Percentiles rank a stretch among this genome's conserved stretches.
Evolutionary conservation across 2,113 vertebrate species (phyloP).

Genomic region (Plecotus auritus): DNA sequence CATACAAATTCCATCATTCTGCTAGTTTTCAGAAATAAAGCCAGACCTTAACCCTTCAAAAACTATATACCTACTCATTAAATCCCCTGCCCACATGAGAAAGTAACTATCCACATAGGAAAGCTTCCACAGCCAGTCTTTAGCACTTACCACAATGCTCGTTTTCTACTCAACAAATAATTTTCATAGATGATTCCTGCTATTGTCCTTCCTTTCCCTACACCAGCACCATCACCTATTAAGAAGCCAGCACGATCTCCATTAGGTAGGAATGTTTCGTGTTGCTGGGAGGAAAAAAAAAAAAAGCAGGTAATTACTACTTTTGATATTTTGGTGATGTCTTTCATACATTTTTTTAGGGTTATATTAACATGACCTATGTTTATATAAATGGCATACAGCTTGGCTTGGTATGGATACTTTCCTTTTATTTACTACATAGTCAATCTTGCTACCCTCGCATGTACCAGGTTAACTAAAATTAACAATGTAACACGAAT

Average conservation of each 20-base stretch:
- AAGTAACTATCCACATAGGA: background rate
- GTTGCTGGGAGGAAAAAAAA: conserved; percentile 87
- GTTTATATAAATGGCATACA: background rate
- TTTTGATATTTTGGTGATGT: background rate
- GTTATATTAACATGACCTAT: background rate
- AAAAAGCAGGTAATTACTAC: background rate
- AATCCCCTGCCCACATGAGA: background rate
- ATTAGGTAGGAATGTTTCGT: conserved; percentile 97
- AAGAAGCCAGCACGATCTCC: conserved; percentile 96
- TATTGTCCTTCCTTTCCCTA: conserved; percentile 98
- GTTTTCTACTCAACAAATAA: conserved; percentile 95
- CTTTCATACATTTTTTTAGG: background rate
- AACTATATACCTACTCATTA: background rate
- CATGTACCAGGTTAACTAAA: background rate
- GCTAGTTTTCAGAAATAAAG: background rate
- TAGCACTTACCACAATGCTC: conserved; percentile 93
- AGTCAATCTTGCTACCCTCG: background rate
- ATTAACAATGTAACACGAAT: background rate
- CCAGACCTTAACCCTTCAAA: background rate
- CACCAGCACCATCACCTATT: conserved; percentile 97
- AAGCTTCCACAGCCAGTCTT: background rate
- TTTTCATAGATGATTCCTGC: conserved; percentile 99
- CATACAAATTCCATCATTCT: conserved; percentile 17
- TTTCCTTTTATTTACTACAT: background rate
- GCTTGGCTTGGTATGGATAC: background rate